A percentile compares a stretch with the other conserved stretches of the same genome.
Evolutionary conservation across 2,113 vertebrate genomes (phyloP).

Genomic region (Lepus timidus): DNA sequence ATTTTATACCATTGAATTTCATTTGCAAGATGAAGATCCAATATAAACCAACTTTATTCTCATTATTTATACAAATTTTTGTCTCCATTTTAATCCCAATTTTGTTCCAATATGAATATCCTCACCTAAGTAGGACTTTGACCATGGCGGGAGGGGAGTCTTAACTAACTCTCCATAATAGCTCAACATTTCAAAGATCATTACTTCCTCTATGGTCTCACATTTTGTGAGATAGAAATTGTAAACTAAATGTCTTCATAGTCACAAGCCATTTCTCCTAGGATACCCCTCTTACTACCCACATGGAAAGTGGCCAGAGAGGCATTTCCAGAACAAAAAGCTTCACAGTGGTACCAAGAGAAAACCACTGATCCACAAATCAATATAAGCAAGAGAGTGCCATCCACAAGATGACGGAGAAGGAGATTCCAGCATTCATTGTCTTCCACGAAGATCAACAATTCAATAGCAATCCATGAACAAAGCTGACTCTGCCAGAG

Average conservation of each 20-base stretch:
- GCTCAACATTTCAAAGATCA: conserved; percentile 2
- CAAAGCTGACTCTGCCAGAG: background rate
- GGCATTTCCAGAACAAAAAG: background rate
- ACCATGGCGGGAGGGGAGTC: background rate
- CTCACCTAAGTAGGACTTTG: background rate
- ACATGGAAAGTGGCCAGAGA: background rate
- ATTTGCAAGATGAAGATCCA: conserved; percentile 20
- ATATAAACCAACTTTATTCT: conserved; percentile 21
- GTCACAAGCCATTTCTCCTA: background rate
- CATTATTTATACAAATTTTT: conserved; percentile 12
- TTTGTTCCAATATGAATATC: background rate
- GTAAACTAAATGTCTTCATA: background rate
- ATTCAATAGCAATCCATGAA: background rate
- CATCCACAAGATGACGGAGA: background rate
- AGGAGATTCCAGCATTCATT: background rate
- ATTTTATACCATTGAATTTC: conserved; percentile 16
- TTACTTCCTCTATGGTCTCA: conserved; percentile 24
- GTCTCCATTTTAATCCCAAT: background rate
- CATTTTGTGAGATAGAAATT: background rate
- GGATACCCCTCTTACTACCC: background rate
- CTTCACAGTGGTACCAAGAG: background rate
- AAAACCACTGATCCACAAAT: conserved; percentile 22
- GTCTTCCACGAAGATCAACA: background rate
- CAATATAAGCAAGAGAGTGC: background rate
- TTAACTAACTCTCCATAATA: background rate